A percentile compares a stretch with the other conserved stretches of the same genome.
Conservation (phyloP, 2,888 invertebrate genomes). For the Chloromyia formosa region DNA sequence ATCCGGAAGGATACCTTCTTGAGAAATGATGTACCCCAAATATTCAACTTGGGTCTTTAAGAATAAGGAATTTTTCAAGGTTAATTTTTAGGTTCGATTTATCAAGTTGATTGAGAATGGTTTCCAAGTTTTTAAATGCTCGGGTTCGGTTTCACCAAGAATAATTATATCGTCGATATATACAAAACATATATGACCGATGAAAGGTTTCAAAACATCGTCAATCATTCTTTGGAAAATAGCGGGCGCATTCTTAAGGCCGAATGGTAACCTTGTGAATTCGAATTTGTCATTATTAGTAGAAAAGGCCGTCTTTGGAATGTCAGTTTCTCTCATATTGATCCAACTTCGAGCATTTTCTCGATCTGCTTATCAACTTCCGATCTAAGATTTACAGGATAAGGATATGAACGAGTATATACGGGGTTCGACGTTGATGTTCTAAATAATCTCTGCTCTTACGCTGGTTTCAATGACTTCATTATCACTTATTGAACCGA, state of each 20-base stretch:
- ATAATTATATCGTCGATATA: slow-evolving; percentile 3
- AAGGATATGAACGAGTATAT: slow-evolving; percentile 48
- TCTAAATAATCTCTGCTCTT: slow-evolving; percentile 47
- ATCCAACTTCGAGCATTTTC: slow-evolving; percentile 41
- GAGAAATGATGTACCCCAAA: no score
- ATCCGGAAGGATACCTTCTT: no score
- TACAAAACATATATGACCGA: neutral
- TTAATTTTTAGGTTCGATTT: neutral
- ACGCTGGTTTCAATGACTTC: slow-evolving; percentile 43
- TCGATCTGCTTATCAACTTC: slow-evolving; percentile 42
- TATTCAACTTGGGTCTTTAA: no score
- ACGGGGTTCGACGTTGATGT: slow-evolving; percentile 47
- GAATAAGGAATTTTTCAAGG: neutral
- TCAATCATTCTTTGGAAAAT: no score
- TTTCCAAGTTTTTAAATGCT: neutral
- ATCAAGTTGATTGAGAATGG: neutral
- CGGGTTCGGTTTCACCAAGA: no score
- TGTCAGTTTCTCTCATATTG: slow-evolving; percentile 45
- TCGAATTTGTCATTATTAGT: slow-evolving; percentile 36
- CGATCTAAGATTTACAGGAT: slow-evolving; percentile 37
- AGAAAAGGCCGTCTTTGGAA: slow-evolving; percentile 48
- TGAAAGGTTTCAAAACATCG: no score
- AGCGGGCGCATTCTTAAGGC: no score
- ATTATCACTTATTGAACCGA: slow-evolving; percentile 42
- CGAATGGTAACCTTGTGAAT: no score